Evolutionary conservation across 2,113 vertebrate genomes (phyloP), one percentile per base, ranked within the genome.

Genomic region (Cyprinodon tularosa): DNA sequence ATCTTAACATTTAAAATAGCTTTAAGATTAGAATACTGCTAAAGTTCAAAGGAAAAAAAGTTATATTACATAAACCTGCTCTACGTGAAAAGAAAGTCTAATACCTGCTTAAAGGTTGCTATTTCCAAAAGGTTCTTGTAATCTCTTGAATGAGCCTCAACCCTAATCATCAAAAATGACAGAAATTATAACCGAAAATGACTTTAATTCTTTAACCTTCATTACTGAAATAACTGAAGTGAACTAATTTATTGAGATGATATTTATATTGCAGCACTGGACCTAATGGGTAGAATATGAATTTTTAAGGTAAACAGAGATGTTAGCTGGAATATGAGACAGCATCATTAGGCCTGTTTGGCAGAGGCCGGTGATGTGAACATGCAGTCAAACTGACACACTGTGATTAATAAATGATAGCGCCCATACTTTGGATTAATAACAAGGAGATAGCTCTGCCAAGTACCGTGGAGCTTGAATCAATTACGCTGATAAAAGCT

Each of bases 401-500:
- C 40, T 66, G 62, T 77, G 72, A 83, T 86, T 84, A 81, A 85
- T 82, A 82, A 84, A 79, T 85, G 13, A 85, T 79, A 70, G 66
- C 13, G 22, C 44, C 57, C 71, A 39, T 77, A n/a, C 64, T 0
- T 2, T 62, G 71, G 69, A 81, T 81, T 84, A 83, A 80, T 86
- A 86, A 81, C 66, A 39, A 57, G 77, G 64, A 62, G 10, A 76
- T 78, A 81, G 69, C 15, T 44, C 68, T 36, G 38, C 10, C 12
- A 60, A 57, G 74, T 71, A 60, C 64, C 11, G 77, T 57, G 36
- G 44, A 45, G 10, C 71, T 82, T 6, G 45, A 86, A 84, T 89
- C 83, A 87, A 84, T 88, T 81, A 81, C 57, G 53, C 76, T 82
- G 74, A 83, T 78, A 84, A 88, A 89, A 85, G 80, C 66, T 68